Conservation (phyloP, 2,113 vertebrate genomes). For the Brachyhypopomus occidentalis region DNA sequence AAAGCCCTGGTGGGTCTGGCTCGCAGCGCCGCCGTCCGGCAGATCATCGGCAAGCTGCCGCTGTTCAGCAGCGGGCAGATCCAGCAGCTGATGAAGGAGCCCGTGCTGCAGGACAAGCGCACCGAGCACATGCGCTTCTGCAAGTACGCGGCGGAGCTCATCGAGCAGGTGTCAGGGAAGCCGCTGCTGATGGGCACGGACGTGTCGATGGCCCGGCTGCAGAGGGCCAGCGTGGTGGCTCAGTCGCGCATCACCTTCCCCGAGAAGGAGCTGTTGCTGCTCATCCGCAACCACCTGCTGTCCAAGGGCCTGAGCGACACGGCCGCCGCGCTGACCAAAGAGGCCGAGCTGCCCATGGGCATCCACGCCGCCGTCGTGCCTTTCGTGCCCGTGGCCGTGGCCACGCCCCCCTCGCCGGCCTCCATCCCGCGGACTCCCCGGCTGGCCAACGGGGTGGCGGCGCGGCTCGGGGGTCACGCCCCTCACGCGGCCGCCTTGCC, state of each 20-base stretch:
- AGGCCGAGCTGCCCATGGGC: constrained; percentile 94
- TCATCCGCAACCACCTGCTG: constrained; percentile 95
- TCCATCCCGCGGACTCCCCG: constrained; percentile 90
- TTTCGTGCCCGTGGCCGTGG: constrained; percentile 76
- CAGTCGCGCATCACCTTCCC: constrained; percentile 95
- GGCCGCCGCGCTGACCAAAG: constrained; percentile 85
- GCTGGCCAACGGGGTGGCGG: constrained; percentile 86
- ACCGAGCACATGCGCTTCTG: constrained; percentile 97
- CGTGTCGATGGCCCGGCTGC: constrained; percentile 92
- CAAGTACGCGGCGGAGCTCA: constrained; percentile 93
- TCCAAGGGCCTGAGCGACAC: constrained; percentile 94
- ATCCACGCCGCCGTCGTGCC: constrained; percentile 71
- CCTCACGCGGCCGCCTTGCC: constrained; percentile 72
- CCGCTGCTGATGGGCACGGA: constrained; percentile 92
- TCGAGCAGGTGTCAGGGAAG: constrained; percentile 94
- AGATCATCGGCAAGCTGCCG: constrained; percentile 98
- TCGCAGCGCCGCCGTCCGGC: constrained; percentile 88
- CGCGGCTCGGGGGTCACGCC: constrained; percentile 78
- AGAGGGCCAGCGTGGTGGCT: constrained; percentile 96
- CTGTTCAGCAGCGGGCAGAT: constrained; percentile 98
- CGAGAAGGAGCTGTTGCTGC: constrained; percentile 92
- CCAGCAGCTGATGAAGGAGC: constrained; percentile 98
- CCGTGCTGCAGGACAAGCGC: constrained; percentile 97
- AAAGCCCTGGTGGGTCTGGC: constrained; percentile 95
- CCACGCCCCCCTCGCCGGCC: constrained; percentile 77